Base-by-base conservation (phyloP, 2,888 invertebrate genomes). In the Leucoma salicis region DNA sequence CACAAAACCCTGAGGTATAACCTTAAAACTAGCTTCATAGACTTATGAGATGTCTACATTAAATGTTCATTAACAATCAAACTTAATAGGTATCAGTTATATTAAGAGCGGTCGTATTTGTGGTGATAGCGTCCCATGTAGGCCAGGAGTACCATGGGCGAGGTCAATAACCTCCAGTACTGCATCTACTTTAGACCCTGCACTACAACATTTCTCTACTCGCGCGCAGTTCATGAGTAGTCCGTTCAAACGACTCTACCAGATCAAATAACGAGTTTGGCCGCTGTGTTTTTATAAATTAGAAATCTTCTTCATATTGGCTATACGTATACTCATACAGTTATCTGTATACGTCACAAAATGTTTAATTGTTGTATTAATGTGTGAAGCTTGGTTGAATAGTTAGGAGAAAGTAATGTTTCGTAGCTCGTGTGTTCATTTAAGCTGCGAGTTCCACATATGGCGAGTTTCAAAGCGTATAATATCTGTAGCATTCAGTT, bases 131-230 rank as follows among this genome's bases (percentile, higher is more conserved):
- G 42, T 57, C 53, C 45, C 70, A 84, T 76, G 81, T 88, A 82
- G 88, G 87, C 82, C 79, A 89, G 82, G 82, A 86, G 85, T 78
- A 75, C 76, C 81, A 87, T 66, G 82, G 67, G 62, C 46, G 62
- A 61, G 88, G 73, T 84, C 83, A 46, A 63, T 63, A 85, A 79
- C 85, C 86, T 70, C 40, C 45, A 70, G 11, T 25, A 63, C 59
- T 43, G n/a, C 62, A 53, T 48, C 66, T 57, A 53, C 71, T 74
- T 64, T 69, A 70, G 74, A 73, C 80, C 77, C 78, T 77, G 69
- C 64, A 66, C 64, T 69, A 68, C 76, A 70, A 78, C 82, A 77
- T 83, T 82, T 84, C 83, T 84, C 74, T 66, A 58, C 66, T 70
- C 69, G 62, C 64, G 66, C 68, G 72, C 73, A 74, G 55, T 69